Percentiles rank a stretch among this genome's conserved stretches.
Evolutionary conservation across 2,888 invertebrate species (phyloP).

Genomic region (Petrolisthes manimaculis): DNA sequence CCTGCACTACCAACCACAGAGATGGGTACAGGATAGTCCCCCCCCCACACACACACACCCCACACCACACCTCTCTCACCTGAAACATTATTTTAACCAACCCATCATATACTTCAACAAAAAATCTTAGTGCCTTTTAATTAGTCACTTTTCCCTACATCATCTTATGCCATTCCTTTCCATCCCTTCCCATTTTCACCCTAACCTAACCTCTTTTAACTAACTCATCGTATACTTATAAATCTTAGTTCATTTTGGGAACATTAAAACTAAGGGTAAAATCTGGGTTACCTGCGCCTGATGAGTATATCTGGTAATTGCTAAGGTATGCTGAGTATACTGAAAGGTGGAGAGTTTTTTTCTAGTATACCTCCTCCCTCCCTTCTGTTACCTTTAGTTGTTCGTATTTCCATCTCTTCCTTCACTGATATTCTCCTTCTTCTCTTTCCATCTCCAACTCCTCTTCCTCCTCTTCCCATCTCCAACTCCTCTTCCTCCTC

Average conservation of each 20-base stretch:
- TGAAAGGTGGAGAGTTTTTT: neutral
- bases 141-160: neutral
- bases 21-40: too few species aligned
- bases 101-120: neutral
- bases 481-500: neutral
- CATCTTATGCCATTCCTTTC: neutral
- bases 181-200: neutral
- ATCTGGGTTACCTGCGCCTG: too few species aligned
- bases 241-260: neutral
- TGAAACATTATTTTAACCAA: too few species aligned
- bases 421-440: too few species aligned
- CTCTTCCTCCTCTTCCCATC: neutral
- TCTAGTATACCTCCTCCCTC: too few species aligned
- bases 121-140: neutral
- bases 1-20: neutral
- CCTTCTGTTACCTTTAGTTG: too few species aligned
- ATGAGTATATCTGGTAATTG: too few species aligned
- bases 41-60: neutral
- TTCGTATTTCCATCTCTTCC: too few species aligned
- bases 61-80: too few species aligned
- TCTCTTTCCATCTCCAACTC: too few species aligned
- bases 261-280: too few species aligned
- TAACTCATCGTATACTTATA: neutral
- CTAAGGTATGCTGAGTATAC: neutral
- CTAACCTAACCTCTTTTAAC: neutral